Percentiles rank a stretch among this genome's conserved stretches.
These are phyloP conservation scores for Pampus argenteus DNA, from an alignment of 2,797 vertebrate genomes.

Conservation along the genomic window DNA sequence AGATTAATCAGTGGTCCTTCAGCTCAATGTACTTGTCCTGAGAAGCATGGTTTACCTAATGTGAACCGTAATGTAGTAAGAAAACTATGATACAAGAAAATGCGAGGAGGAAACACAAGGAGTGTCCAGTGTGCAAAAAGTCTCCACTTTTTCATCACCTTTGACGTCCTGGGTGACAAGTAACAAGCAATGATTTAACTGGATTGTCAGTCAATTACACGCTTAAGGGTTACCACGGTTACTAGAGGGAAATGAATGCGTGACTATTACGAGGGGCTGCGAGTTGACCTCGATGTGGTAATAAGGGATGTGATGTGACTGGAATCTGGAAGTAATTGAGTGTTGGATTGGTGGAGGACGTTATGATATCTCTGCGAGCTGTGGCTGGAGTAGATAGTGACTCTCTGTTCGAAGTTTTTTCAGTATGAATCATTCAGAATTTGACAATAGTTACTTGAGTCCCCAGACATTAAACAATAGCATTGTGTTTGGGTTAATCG, in stretches of 20 bases:
- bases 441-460: slow-evolving; percentile 58
- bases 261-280: slow-evolving; percentile 11
- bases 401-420: slow-evolving; percentile 55
- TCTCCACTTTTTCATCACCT: slow-evolving; percentile 29
- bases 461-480: slow-evolving; percentile 31
- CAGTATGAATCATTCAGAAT: slow-evolving; percentile 34
- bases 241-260: slow-evolving; percentile 36
- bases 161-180: slow-evolving; percentile 22
- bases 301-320: slow-evolving; percentile 61
- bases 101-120: background rate
- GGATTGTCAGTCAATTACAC: slow-evolving; percentile 26
- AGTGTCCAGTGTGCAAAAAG: background rate
- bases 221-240: slow-evolving; percentile 38
- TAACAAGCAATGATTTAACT: slow-evolving; percentile 32
- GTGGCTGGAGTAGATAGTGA: slow-evolving; percentile 46
- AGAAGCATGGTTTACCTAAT: background rate
- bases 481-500: slow-evolving; percentile 22
- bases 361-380: slow-evolving; percentile 44
- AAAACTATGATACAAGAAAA: background rate
- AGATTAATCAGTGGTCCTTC: slow-evolving; percentile 32
- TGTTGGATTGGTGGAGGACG: slow-evolving; percentile 37
- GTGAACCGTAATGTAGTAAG: background rate
- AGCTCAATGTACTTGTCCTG: background rate
- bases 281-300: slow-evolving; percentile 63
- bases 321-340: slow-evolving; percentile 49